phyloP scores from a whole-genome alignment of 2,113 vertebrate genomes.

The Danio rerio region GRCz12tu NC_133190.1:39702001-39702500 shows the following conservation, averaged over 20 bases:
- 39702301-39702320: conserved; percentile 89
- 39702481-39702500: no score
- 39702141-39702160: neutral
- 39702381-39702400: no score
- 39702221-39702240: conserved; percentile 82
- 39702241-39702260: conserved; percentile 84
- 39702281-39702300: conserved; percentile 89
- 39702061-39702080: conserved; percentile 33
- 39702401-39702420: no score
- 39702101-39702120: conserved; percentile 9
- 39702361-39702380: neutral
- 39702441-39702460: no score
- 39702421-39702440: no score
- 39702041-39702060: conserved; percentile 43
- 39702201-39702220: conserved; percentile 90
- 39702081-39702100: conserved; percentile 42
- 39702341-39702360: conserved; percentile 90
- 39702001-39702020: conserved; percentile 72
- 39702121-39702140: neutral
- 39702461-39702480: no score
- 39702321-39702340: conserved; percentile 90
- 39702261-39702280: conserved; percentile 88
- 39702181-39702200: neutral
- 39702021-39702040: conserved; percentile 6
- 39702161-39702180: neutral